These are phyloP conservation scores for Peromyscus aztecus DNA, from an alignment of 2,797 vertebrate genomes.

Conservation along the genomic window DNA sequence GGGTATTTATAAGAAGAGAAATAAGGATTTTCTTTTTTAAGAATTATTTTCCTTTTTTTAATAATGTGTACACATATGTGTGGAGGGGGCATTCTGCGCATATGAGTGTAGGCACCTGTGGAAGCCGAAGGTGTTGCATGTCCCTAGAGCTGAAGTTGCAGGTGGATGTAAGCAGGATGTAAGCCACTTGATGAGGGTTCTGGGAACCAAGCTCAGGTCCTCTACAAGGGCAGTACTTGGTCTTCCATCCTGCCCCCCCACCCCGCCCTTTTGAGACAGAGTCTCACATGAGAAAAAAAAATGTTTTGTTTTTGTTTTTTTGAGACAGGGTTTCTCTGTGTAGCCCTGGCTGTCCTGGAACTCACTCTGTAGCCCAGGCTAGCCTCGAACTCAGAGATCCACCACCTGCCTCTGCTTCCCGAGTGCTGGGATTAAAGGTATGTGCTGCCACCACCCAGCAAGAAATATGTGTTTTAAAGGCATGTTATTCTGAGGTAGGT, in stretches of 20 bases:
- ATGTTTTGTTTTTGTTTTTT: neutral
- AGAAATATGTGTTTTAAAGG: slow-evolving; percentile 40
- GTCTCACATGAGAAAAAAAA: neutral
- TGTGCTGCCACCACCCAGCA: neutral
- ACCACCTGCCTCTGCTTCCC: neutral
- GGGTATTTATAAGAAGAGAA: slow-evolving; percentile 28
- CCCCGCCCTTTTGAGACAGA: neutral
- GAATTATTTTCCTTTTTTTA: neutral
- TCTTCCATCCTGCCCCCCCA: neutral
- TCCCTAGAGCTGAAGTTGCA: neutral
- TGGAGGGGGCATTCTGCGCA: neutral
- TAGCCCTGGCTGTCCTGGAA: neutral
- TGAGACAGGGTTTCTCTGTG: neutral
- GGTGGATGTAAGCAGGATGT: neutral
- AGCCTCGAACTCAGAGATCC: neutral
- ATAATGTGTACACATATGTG: neutral
- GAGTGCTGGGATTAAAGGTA: neutral
- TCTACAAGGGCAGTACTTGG: neutral
- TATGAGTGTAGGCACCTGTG: neutral
- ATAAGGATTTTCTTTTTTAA: neutral
- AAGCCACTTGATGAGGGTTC: neutral
- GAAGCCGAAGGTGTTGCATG: no score
- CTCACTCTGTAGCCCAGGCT: neutral
- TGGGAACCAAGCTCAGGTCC: neutral
- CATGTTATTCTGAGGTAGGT: slow-evolving; percentile 1